Base-by-base conservation (phyloP, 2,113 vertebrate species). In the Charadrius vociferus region DNA sequence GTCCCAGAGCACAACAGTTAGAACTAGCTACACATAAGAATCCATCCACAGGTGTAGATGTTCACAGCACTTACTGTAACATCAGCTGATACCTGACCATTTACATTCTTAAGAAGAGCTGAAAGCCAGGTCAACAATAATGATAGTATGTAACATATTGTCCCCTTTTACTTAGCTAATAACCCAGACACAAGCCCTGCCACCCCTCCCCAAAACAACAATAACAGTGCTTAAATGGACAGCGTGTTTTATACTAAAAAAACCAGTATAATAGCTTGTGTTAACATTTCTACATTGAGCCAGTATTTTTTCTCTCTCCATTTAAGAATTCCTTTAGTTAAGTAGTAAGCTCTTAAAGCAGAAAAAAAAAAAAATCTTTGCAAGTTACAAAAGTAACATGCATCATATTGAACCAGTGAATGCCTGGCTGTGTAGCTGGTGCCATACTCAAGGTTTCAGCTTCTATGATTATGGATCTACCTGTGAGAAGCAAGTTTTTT, bases 141-240 rank as follows among this genome's bases (percentile, higher is more conserved):
- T 3, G 26, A 65, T 8, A 37, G 19, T 21, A 55, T 24, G 12
- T 17, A 67, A 27, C 7, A 50, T 24, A n/a, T 70, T 75, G 36
- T 84, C 34, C 7, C 14, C 7, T 39, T 65, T 56, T 23, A 62
- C 34, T 41, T 56, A 49, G 45, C 19, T 39, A 58, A 16, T 32
- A 81, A 74, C 5, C 12, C 49, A 23, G 39, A 19, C 36, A 81
- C 36, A 66, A 22, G 3, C 41, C 43, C 36, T 63, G 41, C 24
- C n/a, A 59, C 22, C 1, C 1, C 21, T 82, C 21, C 19, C 52
- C 0, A 0, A 34, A 41, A 82, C 7, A 5, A n/a, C 12, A 41
- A 10, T 55, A 74, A 29, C 15, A 50, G 4, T 55, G 79, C 17
- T 67, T 47, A 66, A 65, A 66, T 3, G 6, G 23, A 56, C 16